Percentiles rank a stretch among this genome's conserved stretches.
phyloP scores from a whole-genome alignment of 2,888 invertebrate species.

The Cynaeus angustus region DNA sequence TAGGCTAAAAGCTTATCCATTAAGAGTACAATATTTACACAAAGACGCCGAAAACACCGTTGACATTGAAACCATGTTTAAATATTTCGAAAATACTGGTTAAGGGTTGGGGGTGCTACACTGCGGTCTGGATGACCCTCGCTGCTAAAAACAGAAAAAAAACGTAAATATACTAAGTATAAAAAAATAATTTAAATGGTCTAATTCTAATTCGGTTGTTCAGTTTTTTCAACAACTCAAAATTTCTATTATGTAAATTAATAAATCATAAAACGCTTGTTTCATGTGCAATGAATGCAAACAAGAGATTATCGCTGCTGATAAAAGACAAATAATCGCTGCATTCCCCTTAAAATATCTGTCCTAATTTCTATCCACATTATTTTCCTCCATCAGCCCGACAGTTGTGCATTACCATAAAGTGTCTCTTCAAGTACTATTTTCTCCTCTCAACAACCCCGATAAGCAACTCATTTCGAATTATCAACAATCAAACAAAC shows the following conservation, averaged over 20 bases:
- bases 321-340: not conserved
- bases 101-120: not conserved
- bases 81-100: slow-evolving; percentile 15
- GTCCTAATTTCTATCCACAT: not conserved
- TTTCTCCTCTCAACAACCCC: not conserved
- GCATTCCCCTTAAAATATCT: not conserved
- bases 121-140: slow-evolving; percentile 4
- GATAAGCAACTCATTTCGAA: not conserved
- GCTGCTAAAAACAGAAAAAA: slow-evolving; percentile 6
- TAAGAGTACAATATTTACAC: slow-evolving; percentile 31
- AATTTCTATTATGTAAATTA: too few relatives aligned
- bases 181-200: too few relatives aligned
- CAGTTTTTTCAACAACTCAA: too few relatives aligned
- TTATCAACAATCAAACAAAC: not conserved
- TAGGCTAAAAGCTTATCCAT: slow-evolving; percentile 34
- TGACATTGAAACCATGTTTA: slow-evolving; percentile 22
- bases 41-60: slow-evolving; percentile 23
- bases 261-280: too few relatives aligned
- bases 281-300: too few relatives aligned
- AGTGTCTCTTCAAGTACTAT: not conserved
- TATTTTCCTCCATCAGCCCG: not conserved
- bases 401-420: not conserved
- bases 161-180: too few relatives aligned
- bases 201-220: too few relatives aligned
- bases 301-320: too few relatives aligned